Percentiles rank a stretch among this genome's conserved stretches.
These are phyloP conservation scores for Pseudochirops corinnae DNA, from an alignment of 2,797 vertebrate genomes.

Conservation along the genomic window DNA sequence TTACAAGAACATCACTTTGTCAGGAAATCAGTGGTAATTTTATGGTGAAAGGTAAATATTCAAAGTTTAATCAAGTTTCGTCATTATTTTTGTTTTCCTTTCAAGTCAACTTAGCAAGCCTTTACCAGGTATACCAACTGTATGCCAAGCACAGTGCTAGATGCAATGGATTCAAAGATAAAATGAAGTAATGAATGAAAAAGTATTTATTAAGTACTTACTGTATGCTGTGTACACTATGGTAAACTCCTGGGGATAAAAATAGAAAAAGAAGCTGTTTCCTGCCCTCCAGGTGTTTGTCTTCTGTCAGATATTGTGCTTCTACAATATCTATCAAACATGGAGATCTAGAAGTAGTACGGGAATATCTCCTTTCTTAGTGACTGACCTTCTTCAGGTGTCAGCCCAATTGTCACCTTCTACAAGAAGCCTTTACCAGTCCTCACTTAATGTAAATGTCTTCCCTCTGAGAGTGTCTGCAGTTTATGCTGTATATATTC, in stretches of 20 bases:
- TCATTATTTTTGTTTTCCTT: not conserved
- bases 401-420: not conserved
- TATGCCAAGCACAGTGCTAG: not conserved
- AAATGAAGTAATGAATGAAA: not conserved
- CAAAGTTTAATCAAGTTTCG: not conserved
- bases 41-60: not conserved
- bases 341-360: slow-evolving; percentile 14
- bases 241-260: not conserved
- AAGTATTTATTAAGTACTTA: not conserved
- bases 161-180: not conserved
- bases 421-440: not conserved
- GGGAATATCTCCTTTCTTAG: not conserved
- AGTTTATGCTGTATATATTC: not conserved
- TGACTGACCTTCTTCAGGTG: not conserved
- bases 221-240: not conserved
- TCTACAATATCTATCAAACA: slow-evolving; percentile 26
- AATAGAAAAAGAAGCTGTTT: not conserved
- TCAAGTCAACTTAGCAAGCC: not conserved
- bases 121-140: not conserved
- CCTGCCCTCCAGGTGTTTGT: not conserved
- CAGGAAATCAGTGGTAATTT: slow-evolving; percentile 49
- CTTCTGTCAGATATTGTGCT: not conserved
- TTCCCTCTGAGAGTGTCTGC: not conserved
- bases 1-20: slow-evolving; percentile 57
- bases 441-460: not conserved